Percentiles rank a stretch among this genome's conserved stretches.
These are phyloP conservation scores for Pitangus sulphuratus DNA, from an alignment of 2,797 vertebrate genomes.

Conservation along the genomic window DNA sequence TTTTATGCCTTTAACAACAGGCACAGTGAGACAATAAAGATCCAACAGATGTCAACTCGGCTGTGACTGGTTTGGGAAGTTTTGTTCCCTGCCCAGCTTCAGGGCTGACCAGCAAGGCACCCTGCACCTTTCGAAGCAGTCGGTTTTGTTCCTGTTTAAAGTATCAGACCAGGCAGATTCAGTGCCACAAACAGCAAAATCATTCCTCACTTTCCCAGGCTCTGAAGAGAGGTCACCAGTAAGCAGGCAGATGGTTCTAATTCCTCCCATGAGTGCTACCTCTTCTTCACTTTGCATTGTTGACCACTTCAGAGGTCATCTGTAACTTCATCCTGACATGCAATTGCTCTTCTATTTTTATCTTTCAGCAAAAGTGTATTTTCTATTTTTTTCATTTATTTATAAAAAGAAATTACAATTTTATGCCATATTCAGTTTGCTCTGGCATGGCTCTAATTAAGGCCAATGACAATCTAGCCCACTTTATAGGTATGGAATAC, in stretches of 20 bases:
- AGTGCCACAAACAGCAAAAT: background rate
- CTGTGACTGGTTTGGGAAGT: background rate
- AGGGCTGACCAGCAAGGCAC: fast-evolving
- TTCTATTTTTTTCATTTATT: background rate
- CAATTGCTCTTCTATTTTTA: background rate
- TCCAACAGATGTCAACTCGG: background rate
- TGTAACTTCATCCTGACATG: background rate
- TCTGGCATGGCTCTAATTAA: background rate
- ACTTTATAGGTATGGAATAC: background rate
- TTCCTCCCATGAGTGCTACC: background rate
- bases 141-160: background rate
- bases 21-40: background rate
- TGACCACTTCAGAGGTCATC: background rate
- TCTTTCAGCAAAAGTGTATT: background rate
- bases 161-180: background rate
- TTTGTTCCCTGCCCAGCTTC: background rate
- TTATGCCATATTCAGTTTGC: background rate
- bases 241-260: background rate
- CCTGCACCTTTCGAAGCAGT: fast-evolving
- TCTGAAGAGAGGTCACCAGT: background rate
- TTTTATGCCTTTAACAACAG: background rate
- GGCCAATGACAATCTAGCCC: background rate
- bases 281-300: background rate
- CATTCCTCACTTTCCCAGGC: background rate
- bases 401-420: background rate